Percentiles rank a stretch among this genome's conserved stretches.
These are phyloP conservation scores for Idaea dimidiata DNA, from an alignment of 2,888 invertebrate species.

Conservation along the genomic window DNA sequence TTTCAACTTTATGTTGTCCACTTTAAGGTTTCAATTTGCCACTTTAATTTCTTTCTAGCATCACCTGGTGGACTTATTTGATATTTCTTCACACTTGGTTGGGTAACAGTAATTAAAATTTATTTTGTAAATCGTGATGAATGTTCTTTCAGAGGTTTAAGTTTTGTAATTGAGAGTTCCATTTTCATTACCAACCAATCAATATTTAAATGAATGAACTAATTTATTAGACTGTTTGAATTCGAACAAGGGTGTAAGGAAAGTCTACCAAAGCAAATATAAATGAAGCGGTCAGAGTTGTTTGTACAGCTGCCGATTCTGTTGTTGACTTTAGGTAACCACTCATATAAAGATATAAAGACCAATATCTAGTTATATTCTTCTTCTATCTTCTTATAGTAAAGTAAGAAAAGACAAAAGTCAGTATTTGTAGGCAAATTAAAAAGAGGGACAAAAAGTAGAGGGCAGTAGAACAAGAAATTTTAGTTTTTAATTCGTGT, in stretches of 20 bases:
- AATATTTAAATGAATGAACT: neutral
- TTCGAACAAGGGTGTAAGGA: neutral
- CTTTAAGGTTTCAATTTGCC: neutral
- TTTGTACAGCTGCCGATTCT: neutral
- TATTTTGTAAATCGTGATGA: neutral
- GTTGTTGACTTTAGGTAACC: neutral
- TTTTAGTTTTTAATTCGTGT: too few species aligned
- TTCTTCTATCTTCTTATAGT: too few species aligned
- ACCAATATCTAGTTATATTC: too few species aligned
- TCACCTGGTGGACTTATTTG: slow-evolving; percentile 11
- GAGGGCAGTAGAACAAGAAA: too few species aligned
- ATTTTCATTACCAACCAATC: neutral
- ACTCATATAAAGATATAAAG: neutral
- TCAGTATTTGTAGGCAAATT: too few species aligned
- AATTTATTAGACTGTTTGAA: neutral
- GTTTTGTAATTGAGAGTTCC: neutral
- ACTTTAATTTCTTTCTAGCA: neutral
- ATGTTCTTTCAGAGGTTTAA: neutral
- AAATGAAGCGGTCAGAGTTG: neutral
- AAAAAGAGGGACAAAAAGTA: too few species aligned
- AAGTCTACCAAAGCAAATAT: neutral
- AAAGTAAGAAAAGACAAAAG: too few species aligned
- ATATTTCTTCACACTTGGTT: slow-evolving; percentile 8
- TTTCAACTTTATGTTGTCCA: slow-evolving; percentile 19
- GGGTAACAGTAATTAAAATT: slow-evolving; percentile 5